These are phyloP conservation scores for Antedon bifida DNA, from an alignment of 35 echinoderm and acorn worm species.

Conservation along the genomic window DNA sequence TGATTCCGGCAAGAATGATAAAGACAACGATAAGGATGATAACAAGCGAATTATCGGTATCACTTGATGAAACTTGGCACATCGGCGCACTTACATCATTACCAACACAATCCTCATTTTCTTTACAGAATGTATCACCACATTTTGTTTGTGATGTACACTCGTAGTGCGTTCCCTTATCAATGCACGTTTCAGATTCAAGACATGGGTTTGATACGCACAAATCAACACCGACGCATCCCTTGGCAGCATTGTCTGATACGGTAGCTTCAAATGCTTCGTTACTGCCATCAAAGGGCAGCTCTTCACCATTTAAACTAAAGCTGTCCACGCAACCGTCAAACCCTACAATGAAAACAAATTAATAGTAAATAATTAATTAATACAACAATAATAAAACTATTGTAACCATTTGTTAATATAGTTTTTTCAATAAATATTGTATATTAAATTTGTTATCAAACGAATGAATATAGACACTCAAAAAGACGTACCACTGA, in stretches of 20 bases:
- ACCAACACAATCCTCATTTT: not conserved
- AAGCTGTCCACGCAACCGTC: slow-evolving; percentile 61
- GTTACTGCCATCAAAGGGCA: slow-evolving; percentile 75
- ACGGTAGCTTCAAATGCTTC: slow-evolving; percentile 66
- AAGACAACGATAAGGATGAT: slow-evolving; percentile 36
- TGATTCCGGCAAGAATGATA: slow-evolving; percentile 6
- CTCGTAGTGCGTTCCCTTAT: not conserved
- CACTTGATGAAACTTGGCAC: not conserved
- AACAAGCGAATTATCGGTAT: not conserved
- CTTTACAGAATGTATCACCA: not conserved
- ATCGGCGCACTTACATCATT: not conserved
- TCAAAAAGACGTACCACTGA: slow-evolving; percentile 37
- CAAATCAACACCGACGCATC: slow-evolving; percentile 18
- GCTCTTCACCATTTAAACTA: slow-evolving; percentile 52
- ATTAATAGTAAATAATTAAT: not conserved
- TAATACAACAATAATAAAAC: not conserved
- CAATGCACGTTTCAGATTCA: not conserved
- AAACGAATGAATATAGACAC: too few species aligned
- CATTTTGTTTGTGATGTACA: not conserved
- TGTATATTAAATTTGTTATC: too few species aligned
- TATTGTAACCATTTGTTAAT: not conserved
- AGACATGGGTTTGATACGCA: slow-evolving; percentile 48
- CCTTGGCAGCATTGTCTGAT: slow-evolving; percentile 39
- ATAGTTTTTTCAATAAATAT: too few species aligned
- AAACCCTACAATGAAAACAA: slow-evolving; percentile 42